Percentiles rank a stretch among this genome's conserved stretches.
Evolutionary conservation across 1,140 invertebrate species (phyloP).

Genomic region (Caenorhabditis remanei): DNA sequence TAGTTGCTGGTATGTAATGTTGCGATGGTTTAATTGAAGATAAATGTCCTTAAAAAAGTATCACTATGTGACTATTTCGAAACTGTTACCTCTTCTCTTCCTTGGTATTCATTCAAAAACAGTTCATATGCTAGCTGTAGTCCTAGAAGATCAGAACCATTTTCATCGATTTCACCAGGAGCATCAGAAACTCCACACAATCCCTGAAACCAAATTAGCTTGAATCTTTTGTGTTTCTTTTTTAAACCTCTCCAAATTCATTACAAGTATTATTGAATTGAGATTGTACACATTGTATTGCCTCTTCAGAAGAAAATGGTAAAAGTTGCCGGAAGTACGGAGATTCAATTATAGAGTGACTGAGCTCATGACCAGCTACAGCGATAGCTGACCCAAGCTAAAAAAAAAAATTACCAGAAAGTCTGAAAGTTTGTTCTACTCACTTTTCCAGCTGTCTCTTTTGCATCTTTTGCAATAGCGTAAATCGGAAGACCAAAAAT

Average conservation of each 20-base stretch:
- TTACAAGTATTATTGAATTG: neutral
- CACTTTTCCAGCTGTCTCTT: neutral
- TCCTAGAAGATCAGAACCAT: neutral
- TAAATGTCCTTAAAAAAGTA: neutral
- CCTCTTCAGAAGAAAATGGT: neutral
- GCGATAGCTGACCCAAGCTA: neutral
- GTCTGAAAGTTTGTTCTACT: neutral
- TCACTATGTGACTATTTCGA: neutral
- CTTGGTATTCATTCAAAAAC: neutral
- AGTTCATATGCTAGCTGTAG: neutral
- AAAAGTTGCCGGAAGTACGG: neutral
- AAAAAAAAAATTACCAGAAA: neutral
- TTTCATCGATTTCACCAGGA: neutral
- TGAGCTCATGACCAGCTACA: constrained; percentile 6
- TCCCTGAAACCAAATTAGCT: neutral
- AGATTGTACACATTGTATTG: neutral
- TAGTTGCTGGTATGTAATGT: neutral
- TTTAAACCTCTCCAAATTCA: neutral
- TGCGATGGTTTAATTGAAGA: neutral
- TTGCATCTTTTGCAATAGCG: neutral
- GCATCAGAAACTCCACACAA: neutral
- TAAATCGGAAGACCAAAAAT: neutral
- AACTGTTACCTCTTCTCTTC: neutral
- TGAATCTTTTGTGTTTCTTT: neutral
- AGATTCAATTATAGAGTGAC: neutral